Evolutionary conservation across 2,888 invertebrate genomes (phyloP), one percentile per base, ranked within the genome.

Genomic region (Platycnemis pennipes): DNA sequence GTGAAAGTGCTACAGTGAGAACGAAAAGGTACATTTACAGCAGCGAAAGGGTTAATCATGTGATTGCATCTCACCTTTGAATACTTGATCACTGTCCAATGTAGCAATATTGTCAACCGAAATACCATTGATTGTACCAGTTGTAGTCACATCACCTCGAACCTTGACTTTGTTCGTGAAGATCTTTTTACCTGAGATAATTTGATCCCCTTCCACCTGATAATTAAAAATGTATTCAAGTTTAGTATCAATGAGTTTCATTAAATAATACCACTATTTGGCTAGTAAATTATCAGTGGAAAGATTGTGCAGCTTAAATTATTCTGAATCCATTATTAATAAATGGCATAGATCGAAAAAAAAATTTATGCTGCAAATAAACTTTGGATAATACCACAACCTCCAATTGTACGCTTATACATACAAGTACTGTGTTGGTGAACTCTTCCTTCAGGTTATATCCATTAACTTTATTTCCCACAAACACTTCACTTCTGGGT

Each of bases 381-480:
- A 56, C 3, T 56, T 8, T 56, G 19, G 8, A 19, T 3, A 56
- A 7, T 0, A 88, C 11, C 7, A 49, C 31, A 22, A 46, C 45
- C 49, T 37, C n/a, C 49, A 88, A 26, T 31, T n/a, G 31, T 22
- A 37, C 5, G 37, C 13, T 63, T 63, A 3, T 91, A 91, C 42
- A 69, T n/a, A 91, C 91, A 37, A 63, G 44, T 2, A 91, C 8
- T 31, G 91, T 91, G 42, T 91, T 44, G 13, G 44, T 63, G n/a
- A 63, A 91, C 44, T 91, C 91, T 13, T 91, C 63, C 44, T 44
- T n/a, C 8, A 91, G 91, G n/a, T 91, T 69, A 8, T 26, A 91
- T 7, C 91, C 91, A 91, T 91, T 91, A 42, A 91, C 69, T 26
- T n/a, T 11, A 91, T 63, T 91, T n/a, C n/a, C 91, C 22, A 91